Base-by-base conservation (phyloP, 1,140 invertebrate species). In the Drusus annulatus region DNA sequence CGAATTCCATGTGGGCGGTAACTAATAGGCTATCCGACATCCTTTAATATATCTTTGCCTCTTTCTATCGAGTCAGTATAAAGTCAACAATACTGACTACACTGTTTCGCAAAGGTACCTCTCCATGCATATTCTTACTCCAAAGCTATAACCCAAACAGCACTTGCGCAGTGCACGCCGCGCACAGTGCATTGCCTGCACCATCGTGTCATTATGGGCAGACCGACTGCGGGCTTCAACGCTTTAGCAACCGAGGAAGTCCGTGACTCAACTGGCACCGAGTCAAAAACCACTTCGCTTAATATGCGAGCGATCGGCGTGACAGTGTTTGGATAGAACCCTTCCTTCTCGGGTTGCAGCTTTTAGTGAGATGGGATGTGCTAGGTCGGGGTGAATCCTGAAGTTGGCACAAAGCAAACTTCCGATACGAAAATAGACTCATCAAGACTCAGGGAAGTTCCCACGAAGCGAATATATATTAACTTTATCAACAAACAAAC, bases 371-470 rank as follows among this genome's bases (percentile, higher is more conserved):
- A 19, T 15, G n/a, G 19, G 56, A 21, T 23, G 17, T 19, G 4
- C 17, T 58, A 17, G 52, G 52, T 19, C 52, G 19, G 52, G 52
- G 52, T 21, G 54, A 58, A 13, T 58, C 17, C 54, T 17, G 21
- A 51, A 54, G 15, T 23, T 54, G 50, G 28, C 50, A 45, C 21
- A 71, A 71, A n/a, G 71, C 71, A 50, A 51, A 54, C 51, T 74
- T 74, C 71, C 71, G 71, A 17, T 74, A 74, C 50, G 19, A 74
- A 74, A 74, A 74, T 74, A 74, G 71, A 74, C 52, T 54, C 21
- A 65, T 65, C 62, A 31, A 28, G 62, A 25, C 21, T 58, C 17
- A 16, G 54, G 54, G 7, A n/a, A 17, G 54, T 65, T 65, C 62
- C 62, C 62, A 65, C 62, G 62, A 21, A 58, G 7, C 16, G 54